Conservation (phyloP, 2,888 invertebrate species). For the Apoda limacodes region DNA sequence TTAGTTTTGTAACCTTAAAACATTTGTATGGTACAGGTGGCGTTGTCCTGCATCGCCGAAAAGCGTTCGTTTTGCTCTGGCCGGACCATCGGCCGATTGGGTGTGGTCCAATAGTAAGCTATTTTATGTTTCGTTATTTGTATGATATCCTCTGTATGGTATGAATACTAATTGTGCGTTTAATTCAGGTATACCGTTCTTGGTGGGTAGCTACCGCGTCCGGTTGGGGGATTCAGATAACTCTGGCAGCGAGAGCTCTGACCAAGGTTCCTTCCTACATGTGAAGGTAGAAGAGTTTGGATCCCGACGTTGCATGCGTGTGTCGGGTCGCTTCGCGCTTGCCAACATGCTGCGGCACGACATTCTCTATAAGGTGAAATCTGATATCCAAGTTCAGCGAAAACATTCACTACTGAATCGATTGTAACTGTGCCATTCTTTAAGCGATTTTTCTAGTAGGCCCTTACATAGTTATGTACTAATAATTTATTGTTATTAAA, state of each 20-base stretch:
- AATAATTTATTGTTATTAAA: too few species aligned
- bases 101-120: constrained; percentile 48
- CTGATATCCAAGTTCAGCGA: not conserved
- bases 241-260: constrained; percentile 13
- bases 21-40: constrained; percentile 36
- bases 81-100: constrained; percentile 34
- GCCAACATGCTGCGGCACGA: constrained; percentile 41
- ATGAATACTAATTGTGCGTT: too few species aligned
- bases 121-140: not conserved
- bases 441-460: too few species aligned
- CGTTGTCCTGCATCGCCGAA: constrained; percentile 34
- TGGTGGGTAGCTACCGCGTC: constrained; percentile 28
- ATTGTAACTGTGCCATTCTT: not conserved
- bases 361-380: constrained; percentile 39
- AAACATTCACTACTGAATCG: not conserved
- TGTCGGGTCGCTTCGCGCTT: constrained; percentile 38
- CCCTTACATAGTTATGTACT: too few species aligned
- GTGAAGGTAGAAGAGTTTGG: constrained; percentile 30
- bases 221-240: constrained; percentile 21
- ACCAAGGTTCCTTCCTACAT: constrained; percentile 26
- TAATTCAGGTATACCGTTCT: constrained; percentile 41
- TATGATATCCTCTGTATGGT: too few species aligned
- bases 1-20: too few species aligned
- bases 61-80: constrained; percentile 35
- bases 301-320: constrained; percentile 27